phyloP scores from a whole-genome alignment of 2,797 vertebrate genomes.

The Perdix hodgsoniae region DNA sequence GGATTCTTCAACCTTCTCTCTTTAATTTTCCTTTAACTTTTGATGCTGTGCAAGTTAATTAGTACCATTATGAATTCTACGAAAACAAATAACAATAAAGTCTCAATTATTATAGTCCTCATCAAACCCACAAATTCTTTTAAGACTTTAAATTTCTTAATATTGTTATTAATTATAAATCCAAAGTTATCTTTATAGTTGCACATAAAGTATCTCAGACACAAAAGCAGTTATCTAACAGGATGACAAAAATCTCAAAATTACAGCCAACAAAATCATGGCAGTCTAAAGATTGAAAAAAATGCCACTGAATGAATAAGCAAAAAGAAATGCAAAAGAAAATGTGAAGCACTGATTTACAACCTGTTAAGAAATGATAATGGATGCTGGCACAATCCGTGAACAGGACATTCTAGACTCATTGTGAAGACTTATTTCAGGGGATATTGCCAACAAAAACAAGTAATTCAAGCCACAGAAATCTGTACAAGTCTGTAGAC shows the following conservation, averaged over 20 bases:
- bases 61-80: neutral
- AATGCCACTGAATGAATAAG: neutral
- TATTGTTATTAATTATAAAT: neutral
- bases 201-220: neutral
- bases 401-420: conserved; percentile 20
- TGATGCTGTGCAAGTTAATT: neutral
- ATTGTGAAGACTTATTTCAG: conserved; percentile 31
- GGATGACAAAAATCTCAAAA: neutral
- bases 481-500: neutral
- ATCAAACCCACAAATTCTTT: neutral
- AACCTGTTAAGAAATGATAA: conserved; percentile 7
- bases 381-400: conserved; percentile 3
- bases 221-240: neutral
- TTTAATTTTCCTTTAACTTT: neutral
- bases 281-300: neutral
- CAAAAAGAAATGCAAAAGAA: neutral
- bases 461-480: conserved; percentile 4
- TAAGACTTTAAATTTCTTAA: neutral
- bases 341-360: conserved; percentile 10
- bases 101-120: neutral
- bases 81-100: neutral
- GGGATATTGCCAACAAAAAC: neutral
- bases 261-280: neutral
- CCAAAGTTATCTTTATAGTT: neutral
- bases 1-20: neutral